These are phyloP conservation scores for Eupithecia abbreviata DNA, from an alignment of 2,888 invertebrate species.

Conservation along the genomic window DNA sequence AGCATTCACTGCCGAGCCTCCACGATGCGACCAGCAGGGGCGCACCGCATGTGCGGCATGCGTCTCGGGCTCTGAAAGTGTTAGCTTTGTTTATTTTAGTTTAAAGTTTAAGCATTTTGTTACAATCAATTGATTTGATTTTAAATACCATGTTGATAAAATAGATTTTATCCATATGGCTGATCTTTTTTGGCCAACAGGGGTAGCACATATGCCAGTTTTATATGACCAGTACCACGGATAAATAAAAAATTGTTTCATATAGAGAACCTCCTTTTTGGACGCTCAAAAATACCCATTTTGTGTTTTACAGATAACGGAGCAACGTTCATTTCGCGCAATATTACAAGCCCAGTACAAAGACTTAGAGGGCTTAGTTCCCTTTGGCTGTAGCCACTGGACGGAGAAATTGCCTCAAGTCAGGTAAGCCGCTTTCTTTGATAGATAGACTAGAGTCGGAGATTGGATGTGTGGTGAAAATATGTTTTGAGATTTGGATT, in stretches of 20 bases:
- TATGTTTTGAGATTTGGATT: constrained; percentile 15
- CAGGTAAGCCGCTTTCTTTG: constrained; percentile 81
- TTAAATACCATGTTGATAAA: too few relatives aligned
- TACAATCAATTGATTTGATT: too few relatives aligned
- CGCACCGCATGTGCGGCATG: too few relatives aligned
- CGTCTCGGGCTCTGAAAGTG: too few relatives aligned
- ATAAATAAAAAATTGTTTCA: neutral
- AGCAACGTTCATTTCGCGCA: constrained; percentile 33
- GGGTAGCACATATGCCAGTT: too few relatives aligned
- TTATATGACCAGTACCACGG: too few relatives aligned
- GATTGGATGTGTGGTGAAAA: constrained; percentile 39
- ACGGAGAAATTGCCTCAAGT: constrained; percentile 80
- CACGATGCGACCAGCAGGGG: too few relatives aligned
- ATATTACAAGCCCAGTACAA: constrained; percentile 62
- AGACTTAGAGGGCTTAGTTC: constrained; percentile 72
- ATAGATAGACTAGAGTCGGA: constrained; percentile 57
- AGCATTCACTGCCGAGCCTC: too few relatives aligned
- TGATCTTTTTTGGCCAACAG: too few relatives aligned
- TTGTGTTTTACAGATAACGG: neutral
- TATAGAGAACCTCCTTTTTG: neutral
- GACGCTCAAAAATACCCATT: neutral
- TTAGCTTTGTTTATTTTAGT: too few relatives aligned
- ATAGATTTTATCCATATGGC: too few relatives aligned
- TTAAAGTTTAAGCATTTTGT: too few relatives aligned
- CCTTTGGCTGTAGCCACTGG: constrained; percentile 75